These are phyloP conservation scores for Pygocentrus nattereri DNA, from an alignment of 2,797 vertebrate genomes.

Conservation along the genomic window DNA sequence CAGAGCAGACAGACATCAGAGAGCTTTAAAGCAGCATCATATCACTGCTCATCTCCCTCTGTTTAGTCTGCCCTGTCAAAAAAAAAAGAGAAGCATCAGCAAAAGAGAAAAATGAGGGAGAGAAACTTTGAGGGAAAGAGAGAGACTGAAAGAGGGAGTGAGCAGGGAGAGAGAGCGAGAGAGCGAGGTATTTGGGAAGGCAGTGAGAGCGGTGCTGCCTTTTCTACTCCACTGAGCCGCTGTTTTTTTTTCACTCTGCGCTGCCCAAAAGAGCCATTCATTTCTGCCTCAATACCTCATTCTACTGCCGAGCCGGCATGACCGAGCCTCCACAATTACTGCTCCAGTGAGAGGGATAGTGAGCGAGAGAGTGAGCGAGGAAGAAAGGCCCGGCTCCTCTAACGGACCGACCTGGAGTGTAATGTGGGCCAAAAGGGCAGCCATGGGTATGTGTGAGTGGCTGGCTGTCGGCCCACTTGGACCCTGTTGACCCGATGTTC, in stretches of 20 bases:
- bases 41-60: not conserved
- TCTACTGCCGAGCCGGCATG: constrained; percentile 46
- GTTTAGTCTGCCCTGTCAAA: constrained; percentile 1
- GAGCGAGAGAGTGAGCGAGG: too few species aligned
- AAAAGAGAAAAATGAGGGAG: constrained; percentile 39
- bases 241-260: not conserved
- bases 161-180: constrained; percentile 39
- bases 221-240: constrained; percentile 64
- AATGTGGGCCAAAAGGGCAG: constrained; percentile 58
- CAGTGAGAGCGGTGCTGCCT: constrained; percentile 57
- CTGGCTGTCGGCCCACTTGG: constrained; percentile 35
- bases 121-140: not conserved
- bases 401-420: constrained; percentile 30
- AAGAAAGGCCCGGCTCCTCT: constrained; percentile 4
- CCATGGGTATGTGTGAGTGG: not conserved
- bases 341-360: constrained; percentile 13
- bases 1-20: constrained; percentile 2
- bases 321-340: constrained; percentile 33
- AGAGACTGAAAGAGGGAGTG: constrained; percentile 29
- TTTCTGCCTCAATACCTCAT: constrained; percentile 54
- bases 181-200: not conserved
- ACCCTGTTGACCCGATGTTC: constrained; percentile 7
- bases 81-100: not conserved
- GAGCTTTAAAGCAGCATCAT: not conserved
- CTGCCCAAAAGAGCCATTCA: constrained; percentile 61